phyloP scores from a whole-genome alignment of 2,888 invertebrate genomes.

The Timandra comae region DNA sequence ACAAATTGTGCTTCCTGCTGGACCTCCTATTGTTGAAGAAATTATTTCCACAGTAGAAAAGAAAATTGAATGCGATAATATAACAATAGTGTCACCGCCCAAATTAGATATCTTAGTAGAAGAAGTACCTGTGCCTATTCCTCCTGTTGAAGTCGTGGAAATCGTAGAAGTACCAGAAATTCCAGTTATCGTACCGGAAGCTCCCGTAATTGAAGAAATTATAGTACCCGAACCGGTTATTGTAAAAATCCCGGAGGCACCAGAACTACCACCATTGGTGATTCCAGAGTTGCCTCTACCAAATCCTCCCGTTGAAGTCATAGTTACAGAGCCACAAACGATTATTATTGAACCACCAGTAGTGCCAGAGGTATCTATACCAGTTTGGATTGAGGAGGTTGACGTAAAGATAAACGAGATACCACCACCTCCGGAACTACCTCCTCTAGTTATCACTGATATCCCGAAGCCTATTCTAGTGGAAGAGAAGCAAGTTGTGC shows the following conservation, averaged over 20 bases:
- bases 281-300: slow-evolving; percentile 8
- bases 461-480: slow-evolving; percentile 8
- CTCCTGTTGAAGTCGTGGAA: slow-evolving; percentile 6
- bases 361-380: neutral
- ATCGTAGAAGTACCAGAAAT: slow-evolving; percentile 1
- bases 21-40: slow-evolving; percentile 18
- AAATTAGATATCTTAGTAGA: slow-evolving; percentile 6
- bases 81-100: slow-evolving; percentile 1
- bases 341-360: slow-evolving; percentile 4
- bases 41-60: slow-evolving; percentile 10
- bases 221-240: neutral
- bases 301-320: too few species aligned
- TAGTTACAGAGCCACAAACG: slow-evolving; percentile 3
- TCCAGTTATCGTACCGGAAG: neutral
- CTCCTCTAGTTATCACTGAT: slow-evolving; percentile 13
- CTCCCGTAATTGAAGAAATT: neutral
- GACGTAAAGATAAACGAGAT: slow-evolving; percentile 8
- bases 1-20: slow-evolving; percentile 22
- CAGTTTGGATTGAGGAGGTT: slow-evolving; percentile 8
- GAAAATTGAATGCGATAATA: neutral
- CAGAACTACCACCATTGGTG: slow-evolving; percentile 2
- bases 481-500: slow-evolving; percentile 13
- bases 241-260: neutral
- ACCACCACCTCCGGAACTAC: slow-evolving; percentile 19
- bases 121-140: slow-evolving; percentile 7